Conservation (phyloP, 2,888 invertebrate species). For the Trichopria drosophilae region DNA sequence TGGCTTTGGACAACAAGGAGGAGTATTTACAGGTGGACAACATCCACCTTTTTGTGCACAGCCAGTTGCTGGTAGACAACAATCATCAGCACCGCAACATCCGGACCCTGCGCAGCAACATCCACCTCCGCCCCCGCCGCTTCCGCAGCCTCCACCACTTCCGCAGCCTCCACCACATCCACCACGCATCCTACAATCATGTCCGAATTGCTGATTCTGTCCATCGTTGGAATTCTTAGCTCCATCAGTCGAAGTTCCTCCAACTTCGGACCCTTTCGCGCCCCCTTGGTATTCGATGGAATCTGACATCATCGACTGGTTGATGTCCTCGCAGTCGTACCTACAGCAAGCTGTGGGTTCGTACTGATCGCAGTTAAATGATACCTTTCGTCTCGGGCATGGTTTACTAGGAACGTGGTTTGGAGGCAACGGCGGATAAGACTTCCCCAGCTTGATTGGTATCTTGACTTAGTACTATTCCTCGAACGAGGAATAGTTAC, state of each 20-base stretch:
- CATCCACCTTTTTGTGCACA: conserved; percentile 38
- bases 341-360: no score
- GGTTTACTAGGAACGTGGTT: conserved; percentile 35
- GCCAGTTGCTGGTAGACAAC: conserved; percentile 35
- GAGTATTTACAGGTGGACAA: conserved; percentile 40
- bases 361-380: conserved; percentile 39
- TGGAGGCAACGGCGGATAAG: conserved; percentile 40
- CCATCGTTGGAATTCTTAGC: conserved; percentile 29
- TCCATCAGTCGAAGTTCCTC: neutral
- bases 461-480: no score
- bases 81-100: conserved; percentile 8
- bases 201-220: no score
- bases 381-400: conserved; percentile 41
- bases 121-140: conserved; percentile 7
- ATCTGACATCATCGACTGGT: no score
- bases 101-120: neutral
- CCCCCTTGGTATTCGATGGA: no score
- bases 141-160: conserved; percentile 22
- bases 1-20: conserved; percentile 37
- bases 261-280: no score
- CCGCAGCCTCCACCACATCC: conserved; percentile 41
- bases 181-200: conserved; percentile 43
- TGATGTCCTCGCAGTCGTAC: no score
- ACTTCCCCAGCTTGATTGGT: no score
- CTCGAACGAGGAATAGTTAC: no score